Evolutionary conservation across 1,140 invertebrate species (phyloP).

Genomic region (Globodera ellingtonae): DNA sequence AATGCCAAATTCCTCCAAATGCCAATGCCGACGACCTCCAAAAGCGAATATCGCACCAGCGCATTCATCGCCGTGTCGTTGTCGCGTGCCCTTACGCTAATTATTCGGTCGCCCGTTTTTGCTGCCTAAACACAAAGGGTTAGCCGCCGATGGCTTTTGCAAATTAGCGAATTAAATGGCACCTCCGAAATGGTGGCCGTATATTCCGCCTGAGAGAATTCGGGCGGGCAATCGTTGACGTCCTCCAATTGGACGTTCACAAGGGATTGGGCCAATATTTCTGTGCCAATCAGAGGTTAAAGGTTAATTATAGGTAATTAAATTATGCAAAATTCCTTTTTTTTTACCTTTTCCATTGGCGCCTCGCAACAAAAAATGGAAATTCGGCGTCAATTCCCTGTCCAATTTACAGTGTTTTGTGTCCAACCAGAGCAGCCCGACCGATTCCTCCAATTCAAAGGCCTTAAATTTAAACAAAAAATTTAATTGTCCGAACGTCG

Average conservation of each 20-base stretch:
- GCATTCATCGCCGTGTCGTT: constrained; percentile 67
- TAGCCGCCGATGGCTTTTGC: no score
- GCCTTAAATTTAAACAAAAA: not conserved
- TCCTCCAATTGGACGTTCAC: constrained; percentile 51
- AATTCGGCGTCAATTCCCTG: constrained; percentile 26
- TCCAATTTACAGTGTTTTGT: constrained; percentile 10
- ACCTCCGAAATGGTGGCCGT: constrained; percentile 34
- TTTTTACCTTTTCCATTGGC: no score
- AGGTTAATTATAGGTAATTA: constrained; percentile 5
- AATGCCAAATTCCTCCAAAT: not conserved
- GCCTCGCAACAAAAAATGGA: constrained; percentile 33
- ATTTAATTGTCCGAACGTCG: no score
- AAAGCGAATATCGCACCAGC: constrained; percentile 65
- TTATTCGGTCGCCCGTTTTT: constrained; percentile 63
- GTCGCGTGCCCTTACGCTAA: constrained; percentile 67
- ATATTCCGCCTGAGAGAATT: constrained; percentile 38
- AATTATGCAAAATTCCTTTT: no score
- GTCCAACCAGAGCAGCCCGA: constrained; percentile 27
- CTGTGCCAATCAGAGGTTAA: constrained; percentile 14
- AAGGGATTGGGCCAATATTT: constrained; percentile 29
- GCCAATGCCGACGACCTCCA: constrained; percentile 25
- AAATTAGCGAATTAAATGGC: no score
- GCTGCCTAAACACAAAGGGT: constrained; percentile 40
- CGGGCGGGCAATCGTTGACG: constrained; percentile 55
- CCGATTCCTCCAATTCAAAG: constrained; percentile 25